phyloP scores from a whole-genome alignment of 2,888 invertebrate genomes.

The Xestia c-nigrum region DNA sequence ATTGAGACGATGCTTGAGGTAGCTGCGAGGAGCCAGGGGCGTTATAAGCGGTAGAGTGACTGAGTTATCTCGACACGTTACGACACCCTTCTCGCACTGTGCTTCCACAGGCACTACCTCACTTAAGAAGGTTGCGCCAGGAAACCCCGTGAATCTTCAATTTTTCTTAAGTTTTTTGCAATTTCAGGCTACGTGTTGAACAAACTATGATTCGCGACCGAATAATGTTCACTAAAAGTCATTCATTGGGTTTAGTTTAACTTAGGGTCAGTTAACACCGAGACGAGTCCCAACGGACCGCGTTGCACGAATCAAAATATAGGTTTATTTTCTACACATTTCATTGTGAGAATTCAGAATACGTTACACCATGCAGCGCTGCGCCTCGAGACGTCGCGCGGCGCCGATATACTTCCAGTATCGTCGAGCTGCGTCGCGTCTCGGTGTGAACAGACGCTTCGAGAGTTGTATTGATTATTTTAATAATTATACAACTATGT shows the following conservation, averaged over 20 bases:
- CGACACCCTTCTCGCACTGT: background rate
- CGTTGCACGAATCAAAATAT: too few species aligned
- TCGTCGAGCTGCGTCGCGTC: too few species aligned
- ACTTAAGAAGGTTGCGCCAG: background rate
- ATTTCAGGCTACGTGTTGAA: background rate
- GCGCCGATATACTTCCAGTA: too few species aligned
- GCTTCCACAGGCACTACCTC: background rate
- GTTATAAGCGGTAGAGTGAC: background rate
- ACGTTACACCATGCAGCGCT: too few species aligned
- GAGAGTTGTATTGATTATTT: background rate
- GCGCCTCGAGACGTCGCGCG: too few species aligned
- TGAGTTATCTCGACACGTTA: background rate
- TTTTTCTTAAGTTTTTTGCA: background rate
- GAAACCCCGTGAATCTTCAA: background rate
- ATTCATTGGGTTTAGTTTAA: background rate
- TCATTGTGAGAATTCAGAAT: too few species aligned
- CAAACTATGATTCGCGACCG: background rate
- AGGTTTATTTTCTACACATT: too few species aligned
- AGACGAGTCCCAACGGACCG: too few species aligned
- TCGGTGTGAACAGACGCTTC: too few species aligned
- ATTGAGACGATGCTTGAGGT: background rate
- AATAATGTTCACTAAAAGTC: too few species aligned
- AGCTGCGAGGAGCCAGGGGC: background rate
- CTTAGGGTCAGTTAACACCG: background rate
- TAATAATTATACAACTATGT: background rate